Conservation (phyloP, 2,888 invertebrate genomes). For the Hesperia comma region DNA sequence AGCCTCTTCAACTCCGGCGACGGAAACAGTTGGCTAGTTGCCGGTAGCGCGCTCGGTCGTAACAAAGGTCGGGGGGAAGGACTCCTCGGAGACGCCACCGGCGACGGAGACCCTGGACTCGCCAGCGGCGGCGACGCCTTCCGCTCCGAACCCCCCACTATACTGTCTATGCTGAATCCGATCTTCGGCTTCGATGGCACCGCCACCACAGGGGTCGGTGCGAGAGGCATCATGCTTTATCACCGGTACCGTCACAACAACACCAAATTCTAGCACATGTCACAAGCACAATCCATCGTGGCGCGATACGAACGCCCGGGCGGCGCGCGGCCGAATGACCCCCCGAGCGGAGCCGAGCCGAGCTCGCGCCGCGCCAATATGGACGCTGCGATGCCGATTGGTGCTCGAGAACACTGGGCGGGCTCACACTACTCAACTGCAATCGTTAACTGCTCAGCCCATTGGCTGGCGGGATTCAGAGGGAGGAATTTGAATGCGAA, state of each 20-base stretch:
- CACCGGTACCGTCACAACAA: slow-evolving; percentile 71
- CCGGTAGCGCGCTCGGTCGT: slow-evolving; percentile 79
- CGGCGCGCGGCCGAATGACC: slow-evolving; percentile 82
- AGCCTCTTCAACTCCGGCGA: slow-evolving; percentile 84
- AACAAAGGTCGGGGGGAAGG: slow-evolving; percentile 74
- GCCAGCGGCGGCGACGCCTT: slow-evolving; percentile 83
- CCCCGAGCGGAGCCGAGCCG: slow-evolving; percentile 43
- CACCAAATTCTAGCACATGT: slow-evolving; percentile 77
- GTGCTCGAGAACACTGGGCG: slow-evolving; percentile 57
- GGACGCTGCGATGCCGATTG: slow-evolving; percentile 70
- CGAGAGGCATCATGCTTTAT: slow-evolving; percentile 95
- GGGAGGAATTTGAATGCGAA: slow-evolving; percentile 76
- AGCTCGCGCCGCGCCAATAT: slow-evolving; percentile 62
- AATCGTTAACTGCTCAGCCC: slow-evolving; percentile 64
- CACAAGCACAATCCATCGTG: slow-evolving; percentile 81
- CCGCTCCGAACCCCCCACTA: slow-evolving; percentile 89
- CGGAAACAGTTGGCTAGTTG: slow-evolving; percentile 81
- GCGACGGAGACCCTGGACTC: slow-evolving; percentile 78
- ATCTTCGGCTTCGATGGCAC: slow-evolving; percentile 96
- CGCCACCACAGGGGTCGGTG: slow-evolving; percentile 96
- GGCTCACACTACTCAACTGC: slow-evolving; percentile 54
- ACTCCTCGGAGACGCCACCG: slow-evolving; percentile 73
- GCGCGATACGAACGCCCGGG: slow-evolving; percentile 79
- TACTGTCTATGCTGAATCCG: slow-evolving; percentile 97
- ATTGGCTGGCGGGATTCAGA: slow-evolving; percentile 63